A percentile compares a stretch with the other conserved stretches of the same genome.
Conservation (phyloP, 1,140 invertebrate genomes). For the Drosophila truncata region DNA sequence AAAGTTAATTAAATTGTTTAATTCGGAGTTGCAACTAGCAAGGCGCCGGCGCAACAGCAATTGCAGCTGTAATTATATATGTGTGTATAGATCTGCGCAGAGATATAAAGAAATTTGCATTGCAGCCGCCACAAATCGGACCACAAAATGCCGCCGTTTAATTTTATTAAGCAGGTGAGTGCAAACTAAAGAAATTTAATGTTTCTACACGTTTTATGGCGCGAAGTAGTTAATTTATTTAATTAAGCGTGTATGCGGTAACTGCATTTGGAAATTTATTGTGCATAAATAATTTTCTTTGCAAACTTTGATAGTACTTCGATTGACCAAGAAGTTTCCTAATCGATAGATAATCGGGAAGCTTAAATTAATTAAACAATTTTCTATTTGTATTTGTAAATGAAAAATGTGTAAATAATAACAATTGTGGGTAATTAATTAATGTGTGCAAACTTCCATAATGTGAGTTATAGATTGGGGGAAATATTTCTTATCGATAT, state of each 20-base stretch:
- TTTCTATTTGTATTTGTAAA: not conserved
- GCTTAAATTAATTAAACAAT: not conserved
- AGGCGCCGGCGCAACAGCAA: conserved; percentile 31
- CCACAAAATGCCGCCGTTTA: conserved; percentile 79
- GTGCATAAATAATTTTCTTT: conserved; percentile 7
- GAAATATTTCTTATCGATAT: not conserved
- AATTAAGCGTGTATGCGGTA: conserved; percentile 28
- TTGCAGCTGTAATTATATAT: conserved; percentile 9
- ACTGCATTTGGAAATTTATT: conserved; percentile 22
- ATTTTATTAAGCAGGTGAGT: conserved; percentile 83
- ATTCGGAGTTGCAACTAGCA: conserved; percentile 49
- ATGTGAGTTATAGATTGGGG: not conserved
- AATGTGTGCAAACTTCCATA: not conserved
- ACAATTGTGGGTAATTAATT: not conserved
- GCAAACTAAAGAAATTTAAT: conserved; percentile 22
- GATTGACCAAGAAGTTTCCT: conserved; percentile 11
- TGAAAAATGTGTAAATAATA: not conserved
- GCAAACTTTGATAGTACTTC: not conserved
- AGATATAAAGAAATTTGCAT: conserved; percentile 48
- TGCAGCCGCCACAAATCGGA: conserved; percentile 36
- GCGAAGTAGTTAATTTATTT: conserved; percentile 41
- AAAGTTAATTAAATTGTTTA: conserved; percentile 67
- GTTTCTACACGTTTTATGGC: conserved; percentile 28
- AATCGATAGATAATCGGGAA: not conserved
- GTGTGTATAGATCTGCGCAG: conserved; percentile 13